Evolutionary conservation across 2,797 vertebrate species (phyloP).

Genomic region (Hozukius guyotensis): DNA sequence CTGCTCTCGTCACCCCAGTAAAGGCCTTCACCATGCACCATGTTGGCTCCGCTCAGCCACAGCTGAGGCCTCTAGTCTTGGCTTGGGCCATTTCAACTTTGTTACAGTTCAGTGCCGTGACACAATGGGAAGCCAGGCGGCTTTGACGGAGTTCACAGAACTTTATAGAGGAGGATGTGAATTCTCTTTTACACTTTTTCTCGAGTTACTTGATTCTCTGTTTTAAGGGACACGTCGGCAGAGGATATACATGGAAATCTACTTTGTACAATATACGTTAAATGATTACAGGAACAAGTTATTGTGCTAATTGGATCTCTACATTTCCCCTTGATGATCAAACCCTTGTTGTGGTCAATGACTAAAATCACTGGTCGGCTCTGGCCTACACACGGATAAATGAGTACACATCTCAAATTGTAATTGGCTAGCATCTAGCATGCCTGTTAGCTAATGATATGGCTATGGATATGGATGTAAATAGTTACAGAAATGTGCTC

Average conservation of each 20-base stretch:
- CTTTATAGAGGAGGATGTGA: slow-evolving; percentile 31
- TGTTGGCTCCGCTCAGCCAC: slow-evolving; percentile 75
- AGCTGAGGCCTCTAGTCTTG: slow-evolving; percentile 82
- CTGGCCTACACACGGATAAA: background rate
- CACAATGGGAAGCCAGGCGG: slow-evolving; percentile 54
- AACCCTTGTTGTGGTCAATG: background rate
- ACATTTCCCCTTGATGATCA: background rate
- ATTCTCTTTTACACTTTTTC: slow-evolving; percentile 6
- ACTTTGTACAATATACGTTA: no score
- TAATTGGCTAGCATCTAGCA: background rate
- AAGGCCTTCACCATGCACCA: slow-evolving; percentile 77
- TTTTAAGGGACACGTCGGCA: background rate
- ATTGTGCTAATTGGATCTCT: background rate
- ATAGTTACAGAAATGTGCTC: background rate
- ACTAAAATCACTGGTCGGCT: background rate
- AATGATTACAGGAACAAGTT: background rate
- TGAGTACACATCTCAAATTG: background rate
- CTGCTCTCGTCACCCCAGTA: slow-evolving; percentile 79
- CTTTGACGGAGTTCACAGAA: slow-evolving; percentile 59
- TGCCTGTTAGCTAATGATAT: background rate
- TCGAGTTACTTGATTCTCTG: background rate
- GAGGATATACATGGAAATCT: background rate
- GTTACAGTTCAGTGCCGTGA: slow-evolving; percentile 71
- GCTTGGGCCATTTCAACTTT: slow-evolving; percentile 79
- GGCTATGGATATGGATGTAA: background rate